These are phyloP conservation scores for Lithophane ornitopus DNA, from an alignment of 2,888 invertebrate genomes.

Conservation along the genomic window DNA sequence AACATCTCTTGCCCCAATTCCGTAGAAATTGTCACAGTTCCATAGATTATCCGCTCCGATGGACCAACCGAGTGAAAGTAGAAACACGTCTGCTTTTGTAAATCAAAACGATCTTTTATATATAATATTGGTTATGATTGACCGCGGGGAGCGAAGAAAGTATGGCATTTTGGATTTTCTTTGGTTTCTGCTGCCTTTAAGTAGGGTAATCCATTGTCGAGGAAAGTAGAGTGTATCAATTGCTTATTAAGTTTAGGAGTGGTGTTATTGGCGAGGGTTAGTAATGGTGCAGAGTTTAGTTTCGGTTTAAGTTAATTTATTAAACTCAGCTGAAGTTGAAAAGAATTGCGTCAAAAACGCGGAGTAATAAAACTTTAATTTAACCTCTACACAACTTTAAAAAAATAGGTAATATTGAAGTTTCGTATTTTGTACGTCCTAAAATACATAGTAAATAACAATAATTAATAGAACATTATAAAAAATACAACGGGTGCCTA, in stretches of 20 bases:
- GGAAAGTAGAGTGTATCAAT: conserved; percentile 39
- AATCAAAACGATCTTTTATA: conserved; percentile 58
- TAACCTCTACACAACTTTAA: not conserved
- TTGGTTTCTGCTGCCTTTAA: conserved; percentile 39
- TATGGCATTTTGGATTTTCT: conserved; percentile 53
- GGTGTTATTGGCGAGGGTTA: not conserved
- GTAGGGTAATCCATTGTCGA: conserved; percentile 41
- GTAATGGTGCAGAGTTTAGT: not conserved
- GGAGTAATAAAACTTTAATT: not conserved
- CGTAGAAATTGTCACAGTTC: conserved; percentile 77
- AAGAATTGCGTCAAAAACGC: not conserved
- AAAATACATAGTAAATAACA: not conserved
- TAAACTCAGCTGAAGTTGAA: not conserved
- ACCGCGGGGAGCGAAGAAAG: conserved; percentile 52
- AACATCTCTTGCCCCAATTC: conserved; percentile 74
- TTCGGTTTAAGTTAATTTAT: not conserved
- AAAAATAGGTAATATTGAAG: not conserved
- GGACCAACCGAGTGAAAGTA: conserved; percentile 75
- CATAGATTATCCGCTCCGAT: conserved; percentile 75
- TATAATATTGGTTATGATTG: conserved; percentile 61
- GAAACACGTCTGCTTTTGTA: conserved; percentile 57
- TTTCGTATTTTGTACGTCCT: not conserved
- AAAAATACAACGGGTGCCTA: not conserved
- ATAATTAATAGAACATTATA: not conserved
- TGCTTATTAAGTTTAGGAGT: conserved; percentile 23